These are phyloP conservation scores for Automeris io DNA, from an alignment of 2,888 invertebrate genomes.

Conservation along the genomic window DNA sequence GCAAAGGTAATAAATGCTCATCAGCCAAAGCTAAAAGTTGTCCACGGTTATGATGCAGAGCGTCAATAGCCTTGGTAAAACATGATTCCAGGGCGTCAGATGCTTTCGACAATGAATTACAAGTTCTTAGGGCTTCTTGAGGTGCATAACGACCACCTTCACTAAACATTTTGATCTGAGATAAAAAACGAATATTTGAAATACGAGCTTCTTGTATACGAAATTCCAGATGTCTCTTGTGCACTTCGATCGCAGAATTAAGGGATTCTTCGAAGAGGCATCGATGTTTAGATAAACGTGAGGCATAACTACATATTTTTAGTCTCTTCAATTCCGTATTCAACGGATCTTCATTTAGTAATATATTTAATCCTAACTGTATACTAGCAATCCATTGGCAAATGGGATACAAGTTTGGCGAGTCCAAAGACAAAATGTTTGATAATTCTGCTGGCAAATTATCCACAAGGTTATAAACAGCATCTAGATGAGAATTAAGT, in stretches of 20 bases:
- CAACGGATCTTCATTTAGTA: slow-evolving; percentile 24
- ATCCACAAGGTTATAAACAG: slow-evolving; percentile 38
- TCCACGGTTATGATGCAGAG: slow-evolving; percentile 33
- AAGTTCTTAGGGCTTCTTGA: slow-evolving; percentile 39
- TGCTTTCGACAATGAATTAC: slow-evolving; percentile 30
- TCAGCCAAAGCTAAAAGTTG: slow-evolving; percentile 41
- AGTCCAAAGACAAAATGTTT: slow-evolving; percentile 34
- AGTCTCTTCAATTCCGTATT: slow-evolving; percentile 39
- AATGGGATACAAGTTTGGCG: slow-evolving; percentile 45
- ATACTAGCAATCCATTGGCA: slow-evolving; percentile 36
- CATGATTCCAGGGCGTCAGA: slow-evolving; percentile 49
- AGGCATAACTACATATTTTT: slow-evolving; percentile 51
- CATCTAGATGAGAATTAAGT: slow-evolving; percentile 46
- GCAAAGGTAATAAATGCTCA: slow-evolving; percentile 31
- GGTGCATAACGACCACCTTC: slow-evolving; percentile 51
- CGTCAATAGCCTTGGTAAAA: slow-evolving; percentile 27
- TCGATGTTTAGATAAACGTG: slow-evolving; percentile 42
- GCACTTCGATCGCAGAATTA: slow-evolving; percentile 26
- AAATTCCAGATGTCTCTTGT: slow-evolving; percentile 33
- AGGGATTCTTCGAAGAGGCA: slow-evolving; percentile 46
- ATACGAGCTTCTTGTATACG: slow-evolving; percentile 52
- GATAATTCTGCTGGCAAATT: slow-evolving; percentile 35
- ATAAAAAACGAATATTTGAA: slow-evolving; percentile 48
- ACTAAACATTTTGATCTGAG: slow-evolving; percentile 38
- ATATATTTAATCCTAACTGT: slow-evolving; percentile 29